Evolutionary conservation across 2,113 vertebrate species (phyloP).

Genomic region (cat (Felis catus)): F.catus_Fca126_mat1.0 CM031416.1:47116501-47117000

Average conservation of each 20-base stretch:
- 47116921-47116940: neutral
- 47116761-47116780: neutral
- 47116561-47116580: neutral
- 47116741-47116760: neutral
- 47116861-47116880: neutral
- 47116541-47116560: neutral
- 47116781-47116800: neutral
- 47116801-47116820: neutral
- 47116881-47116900: neutral
- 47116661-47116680: neutral
- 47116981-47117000: neutral
- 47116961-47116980: neutral
- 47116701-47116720: neutral
- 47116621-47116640: neutral
- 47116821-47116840: neutral
- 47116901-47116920: neutral
- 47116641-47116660: neutral
- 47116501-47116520: neutral
- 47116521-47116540: neutral
- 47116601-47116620: neutral
- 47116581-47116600: neutral
- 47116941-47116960: neutral
- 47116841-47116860: conserved; percentile 27
- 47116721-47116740: neutral
- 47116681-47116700: neutral